A percentile compares a stretch with the other conserved stretches of the same genome.
Conservation (phyloP, 1,140 invertebrate genomes). For the Formica exsecta region DNA sequence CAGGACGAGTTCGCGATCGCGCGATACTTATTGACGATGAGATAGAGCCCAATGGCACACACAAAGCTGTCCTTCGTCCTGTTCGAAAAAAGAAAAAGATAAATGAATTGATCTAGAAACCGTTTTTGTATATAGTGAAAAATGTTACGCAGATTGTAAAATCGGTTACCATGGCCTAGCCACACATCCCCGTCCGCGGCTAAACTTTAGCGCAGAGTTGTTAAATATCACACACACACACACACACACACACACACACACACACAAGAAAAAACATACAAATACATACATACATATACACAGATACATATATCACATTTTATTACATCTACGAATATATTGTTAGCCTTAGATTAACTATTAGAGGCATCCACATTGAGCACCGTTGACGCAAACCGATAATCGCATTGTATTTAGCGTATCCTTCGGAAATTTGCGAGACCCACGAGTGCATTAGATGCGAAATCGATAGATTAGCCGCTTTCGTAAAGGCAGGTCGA, state of each 20-base stretch:
- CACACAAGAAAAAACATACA: not conserved
- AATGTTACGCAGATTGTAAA: conserved; percentile 64
- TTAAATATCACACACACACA: conserved; percentile 35
- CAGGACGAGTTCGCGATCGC: conserved; percentile 21
- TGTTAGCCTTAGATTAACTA: conserved; percentile 62
- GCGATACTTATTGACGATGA: conserved; percentile 10
- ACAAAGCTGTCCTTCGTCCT: conserved; percentile 40
- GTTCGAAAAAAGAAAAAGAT: not conserved
- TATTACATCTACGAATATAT: conserved; percentile 63
- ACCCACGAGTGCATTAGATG: conserved; percentile 69
- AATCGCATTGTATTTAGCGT: conserved; percentile 69
- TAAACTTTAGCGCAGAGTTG: conserved; percentile 65
- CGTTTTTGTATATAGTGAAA: conserved; percentile 73
- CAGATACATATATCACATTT: conserved; percentile 42
- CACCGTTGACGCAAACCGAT: conserved; percentile 68
- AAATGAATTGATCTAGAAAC: conserved; percentile 39
- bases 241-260: not conserved
- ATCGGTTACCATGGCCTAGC: conserved; percentile 70
- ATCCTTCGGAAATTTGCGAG: conserved; percentile 65
- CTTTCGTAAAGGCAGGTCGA: conserved; percentile 73
- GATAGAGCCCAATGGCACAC: not conserved
- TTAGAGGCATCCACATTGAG: conserved; percentile 68
- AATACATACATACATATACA: conserved; percentile 6
- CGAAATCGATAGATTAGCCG: conserved; percentile 77
- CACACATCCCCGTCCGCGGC: conserved; percentile 70